A percentile compares a stretch with the other conserved stretches of the same genome.
Conservation (phyloP, 2,797 vertebrate genomes). For the Takifugu ocellatus region DNA sequence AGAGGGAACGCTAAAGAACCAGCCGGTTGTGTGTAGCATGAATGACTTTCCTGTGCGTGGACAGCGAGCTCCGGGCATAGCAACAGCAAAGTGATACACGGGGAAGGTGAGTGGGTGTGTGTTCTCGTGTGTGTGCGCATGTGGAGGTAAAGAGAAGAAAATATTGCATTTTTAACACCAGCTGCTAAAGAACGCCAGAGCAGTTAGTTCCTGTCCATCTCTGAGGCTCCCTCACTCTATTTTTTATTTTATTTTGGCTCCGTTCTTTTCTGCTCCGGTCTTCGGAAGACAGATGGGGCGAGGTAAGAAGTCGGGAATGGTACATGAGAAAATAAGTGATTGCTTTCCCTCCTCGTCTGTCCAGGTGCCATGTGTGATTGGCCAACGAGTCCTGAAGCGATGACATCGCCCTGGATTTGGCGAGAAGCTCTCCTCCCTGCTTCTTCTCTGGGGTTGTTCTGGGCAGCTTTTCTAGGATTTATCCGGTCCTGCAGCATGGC, state of each 20-base stretch:
- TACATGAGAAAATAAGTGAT: constrained; percentile 57
- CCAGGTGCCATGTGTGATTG: constrained; percentile 77
- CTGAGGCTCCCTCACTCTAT: constrained; percentile 19
- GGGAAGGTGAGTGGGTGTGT: constrained; percentile 65
- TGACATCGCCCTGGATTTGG: constrained; percentile 65
- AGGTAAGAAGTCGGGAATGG: constrained; percentile 3
- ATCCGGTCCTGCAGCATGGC: constrained; percentile 67
- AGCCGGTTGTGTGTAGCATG: constrained; percentile 58
- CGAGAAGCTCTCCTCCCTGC: constrained; percentile 49
- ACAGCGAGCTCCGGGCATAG: constrained; percentile 61
- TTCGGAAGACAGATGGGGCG: constrained; percentile 2
- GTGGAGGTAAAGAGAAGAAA: constrained; percentile 38
- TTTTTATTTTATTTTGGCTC: constrained; percentile 20
- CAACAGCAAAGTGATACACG: constrained; percentile 64
- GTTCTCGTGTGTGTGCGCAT: constrained; percentile 23
- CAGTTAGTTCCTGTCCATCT: constrained; percentile 42
- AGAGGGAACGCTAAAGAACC: constrained; percentile 56
- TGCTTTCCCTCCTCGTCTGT: constrained; percentile 64
- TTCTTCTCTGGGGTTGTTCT: constrained; percentile 51
- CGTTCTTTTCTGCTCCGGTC: constrained; percentile 30
- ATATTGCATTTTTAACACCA: constrained; percentile 38
- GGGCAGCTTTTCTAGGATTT: constrained; percentile 73
- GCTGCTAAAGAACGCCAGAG: constrained; percentile 40
- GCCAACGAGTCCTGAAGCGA: constrained; percentile 59
- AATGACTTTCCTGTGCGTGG: constrained; percentile 58